Evolutionary conservation across 2,888 invertebrate species (phyloP), one percentile per base, ranked within the genome.

Genomic region (Ormia ochracea): DNA sequence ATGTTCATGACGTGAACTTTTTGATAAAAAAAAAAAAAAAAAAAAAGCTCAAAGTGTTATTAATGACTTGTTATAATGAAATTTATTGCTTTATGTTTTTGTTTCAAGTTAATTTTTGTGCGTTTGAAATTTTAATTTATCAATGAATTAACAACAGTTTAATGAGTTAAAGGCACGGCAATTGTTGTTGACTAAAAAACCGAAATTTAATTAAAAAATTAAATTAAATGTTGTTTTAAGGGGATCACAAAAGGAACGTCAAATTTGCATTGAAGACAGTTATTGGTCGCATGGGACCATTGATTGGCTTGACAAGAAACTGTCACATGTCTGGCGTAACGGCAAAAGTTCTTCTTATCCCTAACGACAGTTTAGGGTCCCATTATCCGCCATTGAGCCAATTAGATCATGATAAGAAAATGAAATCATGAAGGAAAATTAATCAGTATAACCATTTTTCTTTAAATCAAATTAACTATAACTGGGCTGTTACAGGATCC

Each of bases 41-140:
- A 31, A 56, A 63, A 65, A 68, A 56, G 72, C 83, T 85, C 85
- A 86, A 88, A 88, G 88, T 87, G 87, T 87, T 87, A 88, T 88
- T 88, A 87, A 87, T 87, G 87, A 85, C 87, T 87, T 88, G 88
- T 87, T 87, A 87, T 86, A 83, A 83, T 82, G 83, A 86, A 87
- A 87, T 87, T 87, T 87, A 88, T 87, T 85, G 85, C 88, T 86
- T 84, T 85, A 85, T 87, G 86, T 38, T 52, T 86, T 86, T 6
- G 2, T 41, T 21, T 14, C 1, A 0, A 26, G 26, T 19, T 63
- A 41, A 33, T 41, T 72, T 52, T 33, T 41, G 28, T 52, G 48
- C 23, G 36, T 43, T 45, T 38, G 38, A 26, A 56, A 38, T 7
- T 36, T 54, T 19, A 38, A 54, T 52, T 56, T 48, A 38, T 45